A percentile compares a stretch with the other conserved stretches of the same genome.
Conservation (phyloP, 2,888 invertebrate genomes). For the Eupeodes latifasciatus region DNA sequence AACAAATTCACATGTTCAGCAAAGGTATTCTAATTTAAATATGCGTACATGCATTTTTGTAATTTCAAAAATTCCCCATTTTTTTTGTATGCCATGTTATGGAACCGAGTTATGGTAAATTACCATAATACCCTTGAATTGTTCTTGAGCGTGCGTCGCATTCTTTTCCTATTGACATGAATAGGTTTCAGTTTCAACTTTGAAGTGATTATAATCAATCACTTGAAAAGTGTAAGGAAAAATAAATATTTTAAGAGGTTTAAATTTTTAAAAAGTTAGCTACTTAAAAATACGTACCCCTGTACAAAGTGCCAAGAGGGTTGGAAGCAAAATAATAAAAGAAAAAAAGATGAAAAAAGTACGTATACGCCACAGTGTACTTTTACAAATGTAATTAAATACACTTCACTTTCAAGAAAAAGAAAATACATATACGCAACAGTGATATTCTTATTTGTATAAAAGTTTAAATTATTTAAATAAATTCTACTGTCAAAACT, state of each 20-base stretch:
- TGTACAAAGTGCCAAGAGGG: neutral
- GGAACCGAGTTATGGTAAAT: neutral
- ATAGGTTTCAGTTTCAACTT: conserved; percentile 3
- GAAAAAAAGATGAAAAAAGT: neutral
- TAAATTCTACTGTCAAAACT: neutral
- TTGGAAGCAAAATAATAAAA: neutral
- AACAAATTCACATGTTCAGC: no score
- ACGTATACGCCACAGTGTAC: conserved; percentile 10
- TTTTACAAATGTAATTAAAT: neutral
- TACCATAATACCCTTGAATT: conserved; percentile 35
- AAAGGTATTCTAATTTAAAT: neutral
- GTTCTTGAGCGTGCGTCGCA: conserved; percentile 1
- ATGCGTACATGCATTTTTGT: neutral
- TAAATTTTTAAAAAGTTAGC: neutral
- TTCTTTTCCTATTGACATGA: neutral
- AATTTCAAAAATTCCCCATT: neutral
- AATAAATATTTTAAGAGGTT: neutral
- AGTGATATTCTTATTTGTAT: no score
- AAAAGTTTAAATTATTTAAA: no score
- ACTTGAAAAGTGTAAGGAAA: neutral
- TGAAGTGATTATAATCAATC: neutral
- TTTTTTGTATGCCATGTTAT: neutral
- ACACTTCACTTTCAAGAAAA: neutral
- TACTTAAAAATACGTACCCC: no score
- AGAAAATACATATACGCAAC: no score